Evolutionary conservation across 1,140 invertebrate genomes (phyloP).

Genomic region (Pinna nobilis): DNA sequence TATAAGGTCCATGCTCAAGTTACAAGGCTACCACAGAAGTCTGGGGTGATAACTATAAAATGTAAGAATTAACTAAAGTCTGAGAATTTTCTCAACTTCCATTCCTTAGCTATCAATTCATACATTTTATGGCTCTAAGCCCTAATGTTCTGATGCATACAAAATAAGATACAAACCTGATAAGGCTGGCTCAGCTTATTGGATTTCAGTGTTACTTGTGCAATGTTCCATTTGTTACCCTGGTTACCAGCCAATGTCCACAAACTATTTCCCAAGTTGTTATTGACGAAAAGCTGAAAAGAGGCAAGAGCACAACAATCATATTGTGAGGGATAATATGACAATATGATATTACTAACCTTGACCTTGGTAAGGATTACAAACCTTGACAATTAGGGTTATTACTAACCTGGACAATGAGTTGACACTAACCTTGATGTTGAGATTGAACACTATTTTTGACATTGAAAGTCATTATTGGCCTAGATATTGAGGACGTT

Average conservation of each 20-base stretch:
- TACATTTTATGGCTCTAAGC: no score
- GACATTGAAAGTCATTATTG: background rate
- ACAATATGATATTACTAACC: background rate
- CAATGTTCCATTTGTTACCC: conserved; percentile 60
- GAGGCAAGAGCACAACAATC: background rate
- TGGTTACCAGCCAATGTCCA: conserved; percentile 60
- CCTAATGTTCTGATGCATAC: no score
- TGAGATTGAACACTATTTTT: background rate
- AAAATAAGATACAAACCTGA: conserved; percentile 3
- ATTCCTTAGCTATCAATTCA: no score
- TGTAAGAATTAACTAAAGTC: no score
- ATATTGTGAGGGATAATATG: background rate
- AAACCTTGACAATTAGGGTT: no score
- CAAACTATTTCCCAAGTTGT: conserved; percentile 15
- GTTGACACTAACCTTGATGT: background rate
- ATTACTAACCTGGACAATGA: background rate
- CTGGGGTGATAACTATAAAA: no score
- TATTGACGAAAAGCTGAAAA: conserved; percentile 49
- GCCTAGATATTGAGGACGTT: background rate
- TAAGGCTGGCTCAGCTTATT: background rate
- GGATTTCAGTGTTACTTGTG: conserved; percentile 35
- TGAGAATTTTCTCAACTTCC: no score
- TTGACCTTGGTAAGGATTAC: no score
- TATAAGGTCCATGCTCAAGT: no score
- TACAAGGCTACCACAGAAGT: no score